phyloP scores from a whole-genome alignment of 2,888 invertebrate species.

The Aradus depressus region DNA sequence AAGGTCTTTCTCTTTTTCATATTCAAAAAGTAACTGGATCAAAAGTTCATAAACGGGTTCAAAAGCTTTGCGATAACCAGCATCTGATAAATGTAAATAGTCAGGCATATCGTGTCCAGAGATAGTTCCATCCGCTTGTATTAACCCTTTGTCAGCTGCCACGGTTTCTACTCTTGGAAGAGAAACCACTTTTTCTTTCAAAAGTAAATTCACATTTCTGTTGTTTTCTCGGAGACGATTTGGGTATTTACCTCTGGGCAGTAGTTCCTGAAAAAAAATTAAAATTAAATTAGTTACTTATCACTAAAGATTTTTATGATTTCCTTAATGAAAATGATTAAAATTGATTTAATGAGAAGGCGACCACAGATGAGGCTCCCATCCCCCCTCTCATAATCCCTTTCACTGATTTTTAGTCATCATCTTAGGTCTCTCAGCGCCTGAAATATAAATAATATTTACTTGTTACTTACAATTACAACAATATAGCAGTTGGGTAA shows the following conservation, averaged over 20 bases:
- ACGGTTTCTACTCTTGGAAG: constrained; percentile 65
- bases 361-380: too few relatives aligned
- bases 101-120: constrained; percentile 87
- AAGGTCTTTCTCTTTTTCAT: constrained; percentile 40
- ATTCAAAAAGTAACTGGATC: constrained; percentile 63
- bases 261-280: constrained; percentile 54
- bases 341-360: too few relatives aligned
- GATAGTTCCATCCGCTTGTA: constrained; percentile 68
- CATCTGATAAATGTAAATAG: constrained; percentile 75
- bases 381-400: too few relatives aligned
- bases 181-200: constrained; percentile 49
- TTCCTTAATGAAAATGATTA: not conserved
- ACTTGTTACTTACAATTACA: constrained; percentile 57
- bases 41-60: constrained; percentile 72
- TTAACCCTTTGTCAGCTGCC: constrained; percentile 63
- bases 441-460: constrained; percentile 1
- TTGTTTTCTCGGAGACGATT: constrained; percentile 71
- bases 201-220: constrained; percentile 56
- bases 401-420: too few relatives aligned
- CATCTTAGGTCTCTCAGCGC: not conserved
- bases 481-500: constrained; percentile 72
- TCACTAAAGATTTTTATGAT: constrained; percentile 1
- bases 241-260: constrained; percentile 77
- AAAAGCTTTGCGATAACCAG: constrained; percentile 76
- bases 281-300: constrained; percentile 12